Evolutionary conservation across 2,888 invertebrate genomes (phyloP).

Genomic region (Hydrotaea diabolus): DNA sequence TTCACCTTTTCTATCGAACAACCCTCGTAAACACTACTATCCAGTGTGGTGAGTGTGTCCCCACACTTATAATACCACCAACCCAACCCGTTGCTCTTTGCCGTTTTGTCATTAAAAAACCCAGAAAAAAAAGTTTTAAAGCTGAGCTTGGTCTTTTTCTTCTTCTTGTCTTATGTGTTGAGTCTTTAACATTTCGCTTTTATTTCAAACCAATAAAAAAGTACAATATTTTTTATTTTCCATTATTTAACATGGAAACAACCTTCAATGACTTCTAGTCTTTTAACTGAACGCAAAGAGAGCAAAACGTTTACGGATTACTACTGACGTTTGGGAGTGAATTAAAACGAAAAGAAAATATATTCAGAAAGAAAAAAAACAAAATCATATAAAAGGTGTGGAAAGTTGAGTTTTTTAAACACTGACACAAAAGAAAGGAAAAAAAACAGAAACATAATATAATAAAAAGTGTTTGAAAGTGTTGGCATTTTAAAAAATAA

Average conservation of each 20-base stretch:
- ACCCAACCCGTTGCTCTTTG: not conserved
- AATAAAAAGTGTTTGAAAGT: conserved; percentile 29
- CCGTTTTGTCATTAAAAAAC: conserved; percentile 14
- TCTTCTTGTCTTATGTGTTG: not conserved
- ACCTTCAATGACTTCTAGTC: conserved; percentile 71
- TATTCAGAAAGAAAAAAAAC: not conserved
- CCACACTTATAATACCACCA: conserved; percentile 5
- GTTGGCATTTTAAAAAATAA: conserved; percentile 24
- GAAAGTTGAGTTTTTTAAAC: conserved; percentile 19
- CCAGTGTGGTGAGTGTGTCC: not conserved
- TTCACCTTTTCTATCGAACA: too few species aligned
- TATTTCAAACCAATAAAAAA: conserved; percentile 38
- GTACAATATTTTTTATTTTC: conserved; percentile 57
- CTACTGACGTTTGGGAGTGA: conserved; percentile 31
- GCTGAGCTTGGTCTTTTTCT: conserved; percentile 20
- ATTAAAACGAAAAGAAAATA: conserved; percentile 47
- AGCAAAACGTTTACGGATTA: conserved; percentile 57
- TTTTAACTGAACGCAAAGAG: conserved; percentile 70
- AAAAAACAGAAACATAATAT: conserved; percentile 10
- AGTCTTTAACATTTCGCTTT: conserved; percentile 46
- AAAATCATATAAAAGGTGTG: conserved; percentile 48
- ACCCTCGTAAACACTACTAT: too few species aligned
- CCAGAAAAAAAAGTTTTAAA: not conserved
- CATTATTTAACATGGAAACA: conserved; percentile 72
- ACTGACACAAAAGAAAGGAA: conserved; percentile 31